phyloP scores from a whole-genome alignment of 2,888 invertebrate genomes.

The Drosophila gaucha region DNA sequence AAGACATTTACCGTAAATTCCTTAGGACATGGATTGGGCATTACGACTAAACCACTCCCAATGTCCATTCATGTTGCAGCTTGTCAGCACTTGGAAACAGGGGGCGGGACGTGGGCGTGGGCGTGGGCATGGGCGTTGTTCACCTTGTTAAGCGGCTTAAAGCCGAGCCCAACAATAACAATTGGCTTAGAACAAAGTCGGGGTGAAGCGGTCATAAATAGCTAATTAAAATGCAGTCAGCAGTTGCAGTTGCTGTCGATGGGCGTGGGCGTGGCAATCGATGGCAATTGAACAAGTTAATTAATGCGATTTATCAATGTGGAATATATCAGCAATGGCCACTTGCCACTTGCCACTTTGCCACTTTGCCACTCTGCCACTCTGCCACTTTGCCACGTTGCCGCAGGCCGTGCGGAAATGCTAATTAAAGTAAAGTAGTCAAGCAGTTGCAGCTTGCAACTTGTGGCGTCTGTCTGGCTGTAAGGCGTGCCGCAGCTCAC shows the following conservation, averaged over 20 bases:
- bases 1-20: slow-evolving; percentile 8
- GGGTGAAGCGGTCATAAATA: slow-evolving; percentile 50
- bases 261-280: slow-evolving; percentile 59
- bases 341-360: slow-evolving; percentile 8
- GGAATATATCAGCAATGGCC: slow-evolving; percentile 62
- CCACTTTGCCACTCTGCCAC: slow-evolving; percentile 12
- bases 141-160: slow-evolving; percentile 58
- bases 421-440: slow-evolving; percentile 73
- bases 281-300: slow-evolving; percentile 70
- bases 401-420: slow-evolving; percentile 65
- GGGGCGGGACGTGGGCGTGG: neutral
- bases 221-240: slow-evolving; percentile 67
- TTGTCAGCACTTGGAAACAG: slow-evolving; percentile 7
- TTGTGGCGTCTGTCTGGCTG: slow-evolving; percentile 40
- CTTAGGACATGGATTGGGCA: slow-evolving; percentile 16
- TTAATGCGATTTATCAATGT: slow-evolving; percentile 79
- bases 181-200: slow-evolving; percentile 40
- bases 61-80: slow-evolving; percentile 7
- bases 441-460: slow-evolving; percentile 22
- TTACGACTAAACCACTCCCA: slow-evolving; percentile 22
- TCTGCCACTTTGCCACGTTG: slow-evolving; percentile 12
- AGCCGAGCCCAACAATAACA: slow-evolving; percentile 16
- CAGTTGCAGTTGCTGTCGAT: slow-evolving; percentile 18
- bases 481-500: slow-evolving; percentile 39
- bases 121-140: too few relatives aligned